Conservation (phyloP, 2,888 invertebrate genomes). For the Ptilodon capucinus region DNA sequence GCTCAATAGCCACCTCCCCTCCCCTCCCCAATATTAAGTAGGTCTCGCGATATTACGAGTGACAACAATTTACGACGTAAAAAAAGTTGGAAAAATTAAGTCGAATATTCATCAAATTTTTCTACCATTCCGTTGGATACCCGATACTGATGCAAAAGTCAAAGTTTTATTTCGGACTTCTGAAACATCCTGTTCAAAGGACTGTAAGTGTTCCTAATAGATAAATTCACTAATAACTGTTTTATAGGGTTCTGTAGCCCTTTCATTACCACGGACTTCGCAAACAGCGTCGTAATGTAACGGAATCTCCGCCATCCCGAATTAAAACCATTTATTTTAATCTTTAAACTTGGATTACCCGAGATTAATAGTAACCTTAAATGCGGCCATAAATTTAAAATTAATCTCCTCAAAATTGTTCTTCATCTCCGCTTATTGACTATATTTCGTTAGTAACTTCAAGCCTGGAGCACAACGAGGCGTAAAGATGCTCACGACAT, state of each 20-base stretch:
- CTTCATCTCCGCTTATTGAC: constrained; percentile 22
- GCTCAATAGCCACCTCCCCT: too few relatives aligned
- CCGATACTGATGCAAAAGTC: too few relatives aligned
- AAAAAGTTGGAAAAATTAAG: too few relatives aligned
- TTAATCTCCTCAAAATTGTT: constrained; percentile 30
- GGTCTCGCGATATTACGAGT: too few relatives aligned
- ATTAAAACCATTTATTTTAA: constrained; percentile 28
- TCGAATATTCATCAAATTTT: too few relatives aligned
- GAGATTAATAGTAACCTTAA: constrained; percentile 32
- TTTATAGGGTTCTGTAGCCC: not conserved
- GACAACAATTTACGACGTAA: too few relatives aligned
- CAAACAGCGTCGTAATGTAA: constrained; percentile 1
- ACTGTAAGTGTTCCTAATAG: not conserved
- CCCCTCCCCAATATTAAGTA: too few relatives aligned
- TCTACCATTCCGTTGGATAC: too few relatives aligned
- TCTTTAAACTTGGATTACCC: constrained; percentile 33
- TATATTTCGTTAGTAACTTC: constrained; percentile 54
- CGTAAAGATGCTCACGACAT: too few relatives aligned
- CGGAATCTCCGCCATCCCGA: constrained; percentile 11
- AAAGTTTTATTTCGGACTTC: too few relatives aligned
- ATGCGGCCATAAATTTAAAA: constrained; percentile 32
- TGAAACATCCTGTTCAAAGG: not conserved
- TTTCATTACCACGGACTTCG: not conserved
- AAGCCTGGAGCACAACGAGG: too few relatives aligned
- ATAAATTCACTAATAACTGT: not conserved